Percentiles rank a stretch among this genome's conserved stretches.
Evolutionary conservation across 2,888 invertebrate genomes (phyloP).

Genomic region (Fabriciana adippe): DNA sequence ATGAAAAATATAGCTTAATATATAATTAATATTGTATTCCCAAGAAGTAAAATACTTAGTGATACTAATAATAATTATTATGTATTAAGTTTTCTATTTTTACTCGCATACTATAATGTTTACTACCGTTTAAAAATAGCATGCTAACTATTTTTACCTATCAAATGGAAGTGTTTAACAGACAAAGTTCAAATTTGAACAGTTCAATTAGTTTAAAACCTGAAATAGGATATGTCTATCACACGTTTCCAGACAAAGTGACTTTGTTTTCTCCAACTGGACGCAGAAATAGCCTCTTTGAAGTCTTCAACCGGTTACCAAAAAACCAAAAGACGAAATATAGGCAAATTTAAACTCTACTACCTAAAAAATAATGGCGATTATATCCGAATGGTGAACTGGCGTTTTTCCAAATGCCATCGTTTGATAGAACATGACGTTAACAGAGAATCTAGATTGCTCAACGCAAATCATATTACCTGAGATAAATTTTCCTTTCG

Average conservation of each 20-base stretch:
- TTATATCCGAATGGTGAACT: constrained; percentile 1
- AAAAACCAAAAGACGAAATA: not conserved
- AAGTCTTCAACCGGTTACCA: constrained; percentile 4
- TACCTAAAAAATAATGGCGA: constrained; percentile 9
- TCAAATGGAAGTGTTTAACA: not conserved
- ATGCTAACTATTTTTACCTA: not conserved
- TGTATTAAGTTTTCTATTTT: too few relatives aligned
- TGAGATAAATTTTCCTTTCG: constrained; percentile 19
- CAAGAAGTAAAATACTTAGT: too few relatives aligned
- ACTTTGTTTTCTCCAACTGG: constrained; percentile 47
- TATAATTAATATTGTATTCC: too few relatives aligned
- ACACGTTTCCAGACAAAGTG: constrained; percentile 44
- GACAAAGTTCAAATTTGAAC: constrained; percentile 13
- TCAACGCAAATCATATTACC: constrained; percentile 46
- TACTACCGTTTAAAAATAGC: too few relatives aligned
- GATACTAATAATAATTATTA: too few relatives aligned
- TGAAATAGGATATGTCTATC: constrained; percentile 49
- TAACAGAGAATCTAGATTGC: constrained; percentile 63
- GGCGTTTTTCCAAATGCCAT: constrained; percentile 30
- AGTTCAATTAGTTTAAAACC: constrained; percentile 35
- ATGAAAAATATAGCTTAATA: too few relatives aligned
- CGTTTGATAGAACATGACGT: constrained; percentile 62
- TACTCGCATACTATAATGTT: too few relatives aligned
- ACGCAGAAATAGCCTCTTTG: constrained; percentile 44
- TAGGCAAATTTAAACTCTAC: constrained; percentile 5